Conservation (phyloP, 2,797 vertebrate species). For the Mormyrops attenuatus region DNA sequence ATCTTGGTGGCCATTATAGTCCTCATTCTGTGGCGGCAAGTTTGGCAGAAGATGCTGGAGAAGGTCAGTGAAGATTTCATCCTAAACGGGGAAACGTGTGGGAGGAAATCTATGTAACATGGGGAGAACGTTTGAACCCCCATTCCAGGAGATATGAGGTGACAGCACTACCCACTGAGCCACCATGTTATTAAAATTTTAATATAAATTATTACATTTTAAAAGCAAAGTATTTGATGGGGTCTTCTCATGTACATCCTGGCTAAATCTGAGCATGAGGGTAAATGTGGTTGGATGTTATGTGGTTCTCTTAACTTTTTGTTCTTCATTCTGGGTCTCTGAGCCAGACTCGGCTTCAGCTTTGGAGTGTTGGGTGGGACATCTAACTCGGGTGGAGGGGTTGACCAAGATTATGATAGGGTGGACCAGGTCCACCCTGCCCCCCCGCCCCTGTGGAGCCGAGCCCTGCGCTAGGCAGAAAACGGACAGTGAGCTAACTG, state of each 20-base stretch:
- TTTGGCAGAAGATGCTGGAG: constrained; percentile 99
- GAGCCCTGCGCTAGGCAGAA: constrained; percentile 55
- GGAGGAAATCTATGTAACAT: not conserved
- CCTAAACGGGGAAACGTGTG: not conserved
- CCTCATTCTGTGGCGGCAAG: constrained; percentile 95
- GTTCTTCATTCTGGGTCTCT: constrained; percentile 71
- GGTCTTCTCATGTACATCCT: not conserved
- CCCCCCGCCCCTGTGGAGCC: not conserved
- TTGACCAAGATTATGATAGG: not conserved
- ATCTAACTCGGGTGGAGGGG: not conserved
- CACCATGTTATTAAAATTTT: not conserved
- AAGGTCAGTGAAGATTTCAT: constrained; percentile 70
- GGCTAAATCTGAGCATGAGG: not conserved
- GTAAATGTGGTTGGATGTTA: not conserved
- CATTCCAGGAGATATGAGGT: not conserved
- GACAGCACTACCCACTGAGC: not conserved
- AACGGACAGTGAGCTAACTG: constrained; percentile 93
- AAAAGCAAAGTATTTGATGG: not conserved
- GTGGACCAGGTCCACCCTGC: not conserved
- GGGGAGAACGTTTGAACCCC: not conserved
- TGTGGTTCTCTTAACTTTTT: not conserved
- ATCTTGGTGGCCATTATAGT: constrained; percentile 93
- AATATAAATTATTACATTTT: not conserved
- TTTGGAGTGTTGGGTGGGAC: not conserved
- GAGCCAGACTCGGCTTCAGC: constrained; percentile 36